Conservation (phyloP, 2,888 invertebrate genomes). For the Orchesellides sinensis region DNA sequence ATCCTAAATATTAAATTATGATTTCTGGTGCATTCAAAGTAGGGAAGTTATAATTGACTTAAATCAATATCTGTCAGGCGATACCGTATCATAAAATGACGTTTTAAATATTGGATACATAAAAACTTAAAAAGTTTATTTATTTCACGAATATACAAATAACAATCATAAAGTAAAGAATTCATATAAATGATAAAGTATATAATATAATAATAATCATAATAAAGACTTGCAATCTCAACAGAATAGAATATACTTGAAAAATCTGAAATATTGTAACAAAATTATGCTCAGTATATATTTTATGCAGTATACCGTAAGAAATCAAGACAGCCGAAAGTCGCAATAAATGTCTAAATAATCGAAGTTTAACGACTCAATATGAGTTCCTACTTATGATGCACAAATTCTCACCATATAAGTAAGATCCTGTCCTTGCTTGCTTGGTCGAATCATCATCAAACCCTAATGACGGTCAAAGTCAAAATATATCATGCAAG, state of each 20-base stretch:
- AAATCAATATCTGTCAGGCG: too few species aligned
- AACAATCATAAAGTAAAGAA: too few species aligned
- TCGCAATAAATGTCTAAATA: not conserved
- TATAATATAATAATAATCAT: not conserved
- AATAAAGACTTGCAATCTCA: not conserved
- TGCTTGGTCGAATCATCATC: not conserved
- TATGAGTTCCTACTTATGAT: not conserved
- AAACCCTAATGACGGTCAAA: constrained; percentile 2
- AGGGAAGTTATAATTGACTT: too few species aligned
- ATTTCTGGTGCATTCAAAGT: too few species aligned
- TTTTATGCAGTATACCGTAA: constrained; percentile 17
- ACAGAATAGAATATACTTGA: not conserved
- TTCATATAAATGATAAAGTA: not conserved
- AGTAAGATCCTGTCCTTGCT: not conserved
- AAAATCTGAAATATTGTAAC: not conserved
- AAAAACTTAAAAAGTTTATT: not conserved
- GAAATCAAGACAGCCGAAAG: constrained; percentile 23
- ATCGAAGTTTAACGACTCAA: too few species aligned
- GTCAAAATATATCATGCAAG: not conserved
- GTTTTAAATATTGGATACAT: not conserved
- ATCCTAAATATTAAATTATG: too few species aligned
- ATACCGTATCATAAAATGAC: too few species aligned
- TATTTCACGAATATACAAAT: too few species aligned
- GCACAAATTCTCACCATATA: not conserved
- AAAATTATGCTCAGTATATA: not conserved